Evolutionary conservation across 2,797 vertebrate species (phyloP), one percentile per base, ranked within the genome.

Genomic region (Macropodus opercularis): DNA sequence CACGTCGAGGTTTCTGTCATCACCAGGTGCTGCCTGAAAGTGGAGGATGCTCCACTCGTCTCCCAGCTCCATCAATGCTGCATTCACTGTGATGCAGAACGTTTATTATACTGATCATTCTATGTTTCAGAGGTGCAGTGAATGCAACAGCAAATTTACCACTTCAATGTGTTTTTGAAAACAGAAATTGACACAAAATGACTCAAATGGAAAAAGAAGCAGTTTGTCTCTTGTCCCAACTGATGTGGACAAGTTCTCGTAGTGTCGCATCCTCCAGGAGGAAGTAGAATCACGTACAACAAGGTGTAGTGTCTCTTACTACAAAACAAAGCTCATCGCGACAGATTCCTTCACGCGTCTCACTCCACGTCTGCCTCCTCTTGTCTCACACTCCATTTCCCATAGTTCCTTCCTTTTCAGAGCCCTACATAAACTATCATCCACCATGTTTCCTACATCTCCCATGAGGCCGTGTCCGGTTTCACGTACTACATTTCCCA

Each of bases 331-430:
- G 26, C 48, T 52, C 36, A 29, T 43, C 8, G 3, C n/a, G 12
- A 54, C 31, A 29, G 4, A 21, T 26, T 27, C 17, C 10, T 22
- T 49, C 24, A 27, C 27, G 8, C 15, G 9, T 63, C 23, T 43
- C 26, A 11, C n/a, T 3, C 17, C 17, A n/a, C n/a, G n/a, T 32
- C 23, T 26, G 8, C 19, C 15, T 49, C 47, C 17, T 44, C 60
- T 26, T 5, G 2, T 42, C 46, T 17, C 27, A 64, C 27, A 38
- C 69, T 72, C 62, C 64, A 59, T 69, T 59, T 74, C 71, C 77
- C 64, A 84, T 15, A 68, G 42, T 46, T 51, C 75, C 59, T 38
- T 57, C 12, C 58, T 42, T n/a, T 10, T 18, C n/a, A 18, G 29
- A 5, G 3, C 39, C 53, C 54, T 51, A 72, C 70, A 31, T 74